These are phyloP conservation scores for Dryadula phaetusa DNA, from an alignment of 2,888 invertebrate genomes.

Conservation along the genomic window DNA sequence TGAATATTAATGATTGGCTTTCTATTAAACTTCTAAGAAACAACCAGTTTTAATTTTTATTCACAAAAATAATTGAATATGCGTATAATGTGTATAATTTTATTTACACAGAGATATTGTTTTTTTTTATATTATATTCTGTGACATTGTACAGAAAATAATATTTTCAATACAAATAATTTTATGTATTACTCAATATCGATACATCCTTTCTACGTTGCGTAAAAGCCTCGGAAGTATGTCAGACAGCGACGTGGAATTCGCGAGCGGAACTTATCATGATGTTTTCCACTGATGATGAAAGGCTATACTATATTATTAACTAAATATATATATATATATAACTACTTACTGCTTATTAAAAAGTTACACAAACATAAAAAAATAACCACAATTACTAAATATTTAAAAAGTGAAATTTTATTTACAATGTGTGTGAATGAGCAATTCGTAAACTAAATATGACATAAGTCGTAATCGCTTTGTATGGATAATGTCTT, in stretches of 20 bases:
- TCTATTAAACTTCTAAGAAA: not conserved
- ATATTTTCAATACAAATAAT: slow-evolving; percentile 15
- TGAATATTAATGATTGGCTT: slow-evolving; percentile 3
- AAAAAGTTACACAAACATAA: too few species aligned
- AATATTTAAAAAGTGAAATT: not conserved
- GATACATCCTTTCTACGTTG: slow-evolving; percentile 52
- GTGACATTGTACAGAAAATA: slow-evolving; percentile 12
- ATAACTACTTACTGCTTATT: too few species aligned
- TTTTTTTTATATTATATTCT: too few species aligned
- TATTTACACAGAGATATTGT: too few species aligned
- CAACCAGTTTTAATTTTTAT: not conserved
- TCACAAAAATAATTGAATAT: not conserved
- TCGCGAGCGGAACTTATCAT: slow-evolving; percentile 52
- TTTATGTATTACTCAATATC: slow-evolving; percentile 47
- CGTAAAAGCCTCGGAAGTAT: slow-evolving; percentile 53
- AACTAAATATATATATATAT: too few species aligned
- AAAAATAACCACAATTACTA: too few species aligned
- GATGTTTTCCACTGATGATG: slow-evolving; percentile 34
- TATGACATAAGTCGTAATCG: slow-evolving; percentile 9
- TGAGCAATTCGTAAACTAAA: not conserved
- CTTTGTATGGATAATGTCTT: slow-evolving; percentile 34
- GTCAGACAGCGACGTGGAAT: slow-evolving; percentile 52
- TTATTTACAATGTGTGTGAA: not conserved
- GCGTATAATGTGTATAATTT: too few species aligned
- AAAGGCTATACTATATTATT: slow-evolving; percentile 35